These are phyloP conservation scores for Drosophila sturtevanti DNA, from an alignment of 1,140 invertebrate species.

Conservation along the genomic window DNA sequence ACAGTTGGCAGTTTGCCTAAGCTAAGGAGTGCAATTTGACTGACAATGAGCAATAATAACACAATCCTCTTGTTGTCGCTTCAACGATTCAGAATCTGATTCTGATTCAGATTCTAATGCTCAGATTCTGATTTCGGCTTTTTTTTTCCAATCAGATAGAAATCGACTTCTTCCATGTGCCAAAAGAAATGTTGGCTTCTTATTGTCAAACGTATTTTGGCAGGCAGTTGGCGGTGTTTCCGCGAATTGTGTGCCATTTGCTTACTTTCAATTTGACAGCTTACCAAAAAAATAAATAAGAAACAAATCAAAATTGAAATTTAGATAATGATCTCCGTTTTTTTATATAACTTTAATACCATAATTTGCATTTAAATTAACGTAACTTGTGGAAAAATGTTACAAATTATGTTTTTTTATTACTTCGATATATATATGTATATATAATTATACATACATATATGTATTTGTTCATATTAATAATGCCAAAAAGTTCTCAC, in stretches of 20 bases:
- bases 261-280: slow-evolving; percentile 54
- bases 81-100: slow-evolving; percentile 49
- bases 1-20: slow-evolving; percentile 1
- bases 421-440: slow-evolving; percentile 56
- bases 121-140: slow-evolving; percentile 35
- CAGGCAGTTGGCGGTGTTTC: slow-evolving; percentile 10
- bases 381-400: slow-evolving; percentile 21
- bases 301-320: slow-evolving; percentile 45
- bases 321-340: slow-evolving; percentile 25
- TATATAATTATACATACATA: slow-evolving; percentile 47
- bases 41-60: slow-evolving; percentile 10
- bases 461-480: background rate
- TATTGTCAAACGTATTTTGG: slow-evolving; percentile 2
- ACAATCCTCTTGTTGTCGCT: slow-evolving; percentile 44
- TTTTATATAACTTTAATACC: slow-evolving; percentile 29
- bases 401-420: slow-evolving; percentile 6
- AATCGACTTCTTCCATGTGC: background rate
- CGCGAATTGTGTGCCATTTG: slow-evolving; percentile 36
- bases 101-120: slow-evolving; percentile 58
- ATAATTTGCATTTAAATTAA: slow-evolving; percentile 71
- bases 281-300: slow-evolving; percentile 70
- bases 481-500: slow-evolving; percentile 19
- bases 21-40: slow-evolving; percentile 1
- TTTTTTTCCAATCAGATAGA: background rate
- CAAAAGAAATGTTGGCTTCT: background rate